phyloP scores from a whole-genome alignment of 2,888 invertebrate species.

The Atethmia centrago region DNA sequence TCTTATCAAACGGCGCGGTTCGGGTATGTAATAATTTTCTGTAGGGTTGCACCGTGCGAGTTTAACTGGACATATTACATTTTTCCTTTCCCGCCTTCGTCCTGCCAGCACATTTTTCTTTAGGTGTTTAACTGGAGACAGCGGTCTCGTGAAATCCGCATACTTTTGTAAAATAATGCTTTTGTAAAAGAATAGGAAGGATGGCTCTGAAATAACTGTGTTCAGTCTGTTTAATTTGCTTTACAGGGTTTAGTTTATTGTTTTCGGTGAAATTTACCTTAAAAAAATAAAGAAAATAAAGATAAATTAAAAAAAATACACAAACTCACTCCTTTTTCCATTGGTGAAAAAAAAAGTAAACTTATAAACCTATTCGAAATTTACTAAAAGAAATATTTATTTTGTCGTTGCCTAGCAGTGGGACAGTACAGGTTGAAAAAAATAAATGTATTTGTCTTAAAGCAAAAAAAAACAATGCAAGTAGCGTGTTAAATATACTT shows the following conservation, averaged over 20 bases:
- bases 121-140: slow-evolving; percentile 24
- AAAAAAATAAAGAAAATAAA: too few relatives aligned
- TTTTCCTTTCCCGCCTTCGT: slow-evolving; percentile 26
- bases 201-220: slow-evolving; percentile 13
- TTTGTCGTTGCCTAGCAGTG: too few relatives aligned
- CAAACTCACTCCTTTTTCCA: too few relatives aligned
- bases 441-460: too few relatives aligned
- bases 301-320: too few relatives aligned
- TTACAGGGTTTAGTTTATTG: not conserved
- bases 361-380: too few relatives aligned
- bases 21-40: slow-evolving; percentile 33
- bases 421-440: too few relatives aligned
- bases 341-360: too few relatives aligned
- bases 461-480: too few relatives aligned
- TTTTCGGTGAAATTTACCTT: too few relatives aligned
- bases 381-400: too few relatives aligned
- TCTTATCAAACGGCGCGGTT: slow-evolving; percentile 32
- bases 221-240: not conserved
- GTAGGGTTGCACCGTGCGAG: slow-evolving; percentile 26
- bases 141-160: slow-evolving; percentile 32
- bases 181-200: slow-evolving; percentile 1
- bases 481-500: not conserved
- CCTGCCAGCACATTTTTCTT: slow-evolving; percentile 22
- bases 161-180: slow-evolving; percentile 25
- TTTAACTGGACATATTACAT: slow-evolving; percentile 40